Percentiles rank a stretch among this genome's conserved stretches.
phyloP scores from a whole-genome alignment of 1,140 invertebrate genomes.

The Rhizoglyphus robini region DNA sequence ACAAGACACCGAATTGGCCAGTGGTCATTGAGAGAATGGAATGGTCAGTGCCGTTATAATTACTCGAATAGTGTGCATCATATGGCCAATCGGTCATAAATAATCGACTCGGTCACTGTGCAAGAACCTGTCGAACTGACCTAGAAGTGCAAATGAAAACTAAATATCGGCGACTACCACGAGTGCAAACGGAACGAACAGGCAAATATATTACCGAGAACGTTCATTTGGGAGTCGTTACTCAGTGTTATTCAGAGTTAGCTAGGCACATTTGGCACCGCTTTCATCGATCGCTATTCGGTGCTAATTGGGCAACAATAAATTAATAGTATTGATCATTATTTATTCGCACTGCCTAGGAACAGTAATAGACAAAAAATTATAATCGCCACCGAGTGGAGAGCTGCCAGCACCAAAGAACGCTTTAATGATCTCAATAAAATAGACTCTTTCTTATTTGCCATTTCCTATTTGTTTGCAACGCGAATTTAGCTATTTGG shows the following conservation, averaged over 20 bases:
- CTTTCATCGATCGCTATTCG: too few relatives aligned
- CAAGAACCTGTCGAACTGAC: background rate
- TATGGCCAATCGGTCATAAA: conserved; percentile 8
- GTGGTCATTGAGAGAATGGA: too few relatives aligned
- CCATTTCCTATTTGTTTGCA: conserved; percentile 4
- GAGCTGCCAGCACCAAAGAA: too few relatives aligned
- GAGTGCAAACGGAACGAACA: too few relatives aligned
- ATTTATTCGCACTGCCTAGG: background rate
- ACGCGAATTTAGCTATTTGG: background rate
- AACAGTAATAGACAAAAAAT: background rate
- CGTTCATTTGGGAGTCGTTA: conserved; percentile 7
- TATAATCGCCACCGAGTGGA: background rate
- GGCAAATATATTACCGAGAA: too few relatives aligned
- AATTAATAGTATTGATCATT: conserved; percentile 14
- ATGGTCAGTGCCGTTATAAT: too few relatives aligned
- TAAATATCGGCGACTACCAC: too few relatives aligned
- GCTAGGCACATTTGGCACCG: background rate
- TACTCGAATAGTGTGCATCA: too few relatives aligned
- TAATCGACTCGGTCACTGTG: background rate
- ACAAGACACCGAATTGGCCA: too few relatives aligned
- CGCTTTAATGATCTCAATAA: too few relatives aligned
- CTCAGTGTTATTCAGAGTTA: background rate
- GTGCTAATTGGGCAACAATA: conserved; percentile 9
- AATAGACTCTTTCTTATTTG: background rate
- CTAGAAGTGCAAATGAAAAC: background rate